Percentiles rank a stretch among this genome's conserved stretches.
Evolutionary conservation across 2,888 invertebrate species (phyloP).

Genomic region (Cheilosia soror): DNA sequence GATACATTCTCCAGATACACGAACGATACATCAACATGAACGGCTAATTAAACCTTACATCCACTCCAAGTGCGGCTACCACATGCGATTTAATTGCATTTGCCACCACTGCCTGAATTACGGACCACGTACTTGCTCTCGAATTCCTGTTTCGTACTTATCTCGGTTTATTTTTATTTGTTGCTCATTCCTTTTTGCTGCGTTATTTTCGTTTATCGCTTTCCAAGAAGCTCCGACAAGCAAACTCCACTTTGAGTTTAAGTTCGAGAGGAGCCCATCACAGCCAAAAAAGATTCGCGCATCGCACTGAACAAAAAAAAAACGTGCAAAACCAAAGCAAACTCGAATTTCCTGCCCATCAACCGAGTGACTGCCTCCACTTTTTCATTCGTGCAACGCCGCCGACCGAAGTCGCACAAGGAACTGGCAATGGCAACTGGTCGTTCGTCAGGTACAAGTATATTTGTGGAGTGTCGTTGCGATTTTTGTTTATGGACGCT

Average conservation of each 20-base stretch:
- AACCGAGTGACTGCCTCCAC: constrained; percentile 77
- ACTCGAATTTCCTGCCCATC: constrained; percentile 78
- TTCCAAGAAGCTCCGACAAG: constrained; percentile 60
- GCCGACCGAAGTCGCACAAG: neutral
- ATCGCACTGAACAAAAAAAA: constrained; percentile 26
- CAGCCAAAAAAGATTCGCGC: constrained; percentile 33
- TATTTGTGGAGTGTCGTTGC: constrained; percentile 12
- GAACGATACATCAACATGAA: constrained; percentile 74
- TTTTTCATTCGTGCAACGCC: constrained; percentile 77
- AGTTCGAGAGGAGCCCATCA: neutral
- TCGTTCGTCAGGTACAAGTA: constrained; percentile 19
- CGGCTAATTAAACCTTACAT: constrained; percentile 75
- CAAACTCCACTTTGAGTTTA: neutral
- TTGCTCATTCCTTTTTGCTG: constrained; percentile 8
- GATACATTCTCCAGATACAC: constrained; percentile 74
- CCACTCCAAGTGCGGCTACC: constrained; percentile 73
- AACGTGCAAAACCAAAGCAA: constrained; percentile 63
- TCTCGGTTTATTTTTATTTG: constrained; percentile 12
- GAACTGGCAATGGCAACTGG: constrained; percentile 35
- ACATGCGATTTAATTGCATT: constrained; percentile 75
- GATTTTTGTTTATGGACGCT: constrained; percentile 19
- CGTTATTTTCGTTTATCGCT: constrained; percentile 54
- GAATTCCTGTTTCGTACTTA: constrained; percentile 59
- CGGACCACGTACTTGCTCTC: constrained; percentile 72
- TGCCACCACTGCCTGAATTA: constrained; percentile 75